A percentile compares a stretch with the other conserved stretches of the same genome.
phyloP scores from a whole-genome alignment of 2,888 invertebrate species.

The Stramonita haemastoma region DNA sequence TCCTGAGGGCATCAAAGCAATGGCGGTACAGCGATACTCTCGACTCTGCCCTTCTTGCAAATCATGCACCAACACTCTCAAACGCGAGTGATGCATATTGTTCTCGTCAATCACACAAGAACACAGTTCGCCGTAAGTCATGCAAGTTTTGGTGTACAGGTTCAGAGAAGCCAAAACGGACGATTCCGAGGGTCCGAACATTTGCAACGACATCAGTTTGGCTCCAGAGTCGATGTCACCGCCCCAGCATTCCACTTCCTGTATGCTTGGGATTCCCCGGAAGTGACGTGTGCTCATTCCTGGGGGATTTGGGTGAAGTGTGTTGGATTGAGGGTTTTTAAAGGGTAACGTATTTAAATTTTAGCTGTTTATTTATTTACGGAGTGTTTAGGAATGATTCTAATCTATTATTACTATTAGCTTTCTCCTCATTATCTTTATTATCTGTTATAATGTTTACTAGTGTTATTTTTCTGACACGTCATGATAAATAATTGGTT shows the following conservation, averaged over 20 bases:
- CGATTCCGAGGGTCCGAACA: background rate
- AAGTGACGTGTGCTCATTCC: conserved; percentile 28
- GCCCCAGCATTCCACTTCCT: conserved; percentile 40
- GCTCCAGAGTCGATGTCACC: background rate
- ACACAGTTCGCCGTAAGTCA: background rate
- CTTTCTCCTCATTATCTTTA: too few species aligned
- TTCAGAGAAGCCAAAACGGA: conserved; percentile 2
- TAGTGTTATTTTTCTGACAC: too few species aligned
- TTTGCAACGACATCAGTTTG: conserved; percentile 13
- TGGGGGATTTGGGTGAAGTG: too few species aligned
- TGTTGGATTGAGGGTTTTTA: too few species aligned
- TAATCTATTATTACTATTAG: too few species aligned
- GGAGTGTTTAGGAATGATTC: too few species aligned
- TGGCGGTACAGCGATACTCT: conserved; percentile 9
- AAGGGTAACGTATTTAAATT: too few species aligned
- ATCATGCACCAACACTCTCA: conserved; percentile 19
- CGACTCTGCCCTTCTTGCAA: conserved; percentile 21
- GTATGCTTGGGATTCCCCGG: conserved; percentile 29
- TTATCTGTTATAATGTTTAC: too few species aligned
- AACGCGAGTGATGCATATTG: background rate
- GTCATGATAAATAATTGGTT: too few species aligned
- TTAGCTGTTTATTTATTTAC: too few species aligned
- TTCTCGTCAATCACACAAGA: background rate
- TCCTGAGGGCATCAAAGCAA: background rate
- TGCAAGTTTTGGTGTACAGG: background rate